Evolutionary conservation across 2,797 vertebrate species (phyloP), one percentile per base, ranked within the genome.

Genomic region (Halcyon leucocephala): DNA sequence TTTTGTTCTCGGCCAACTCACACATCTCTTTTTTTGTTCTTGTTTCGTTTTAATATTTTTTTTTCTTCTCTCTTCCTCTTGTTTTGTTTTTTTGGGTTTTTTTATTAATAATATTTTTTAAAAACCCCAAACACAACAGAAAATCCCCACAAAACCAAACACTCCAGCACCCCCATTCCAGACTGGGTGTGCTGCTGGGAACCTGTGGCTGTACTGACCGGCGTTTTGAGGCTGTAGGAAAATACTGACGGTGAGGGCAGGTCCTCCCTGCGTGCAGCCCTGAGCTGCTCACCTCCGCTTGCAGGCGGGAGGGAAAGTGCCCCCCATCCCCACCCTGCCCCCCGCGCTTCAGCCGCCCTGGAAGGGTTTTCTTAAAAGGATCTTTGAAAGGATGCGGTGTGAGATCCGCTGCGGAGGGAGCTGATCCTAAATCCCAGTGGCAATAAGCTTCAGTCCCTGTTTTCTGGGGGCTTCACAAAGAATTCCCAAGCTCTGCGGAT

Each of bases 221-320:
- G 20, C 4, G 5, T 55, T 72, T 11, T 4, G 61, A 65, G 44
- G 35, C 52, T 6, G 4, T 8, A 62, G 25, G 37, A 80, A 64
- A 97, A 88, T 81, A 90, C 41, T 83, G 90, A 65, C 31, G 74
- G 54, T 57, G 18, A 74, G 95, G 92, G 73, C 54, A 57, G 81
- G 46, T 72, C 74, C 71, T 42, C 35, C 41, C 46, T 10, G 2
- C 35, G 12, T 0, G 21, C 41, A 51, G 1, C 41, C 31, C 49
- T 17, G 54, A 2, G 16, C 71, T 66, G 2, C 84, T 20, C 26
- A 2, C 29, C 29, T 24, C 74, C 1, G 19, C 33, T 49, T 44
- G 1, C 11, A 1, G 1, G 1, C 1, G 0, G 3, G 29, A 42
- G 2, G 2, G n/a, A 46, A 2, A 54, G 29, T 9, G 62, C 37